These are phyloP conservation scores for Xanthia icteritia DNA, from an alignment of 2,888 invertebrate species.

Conservation along the genomic window DNA sequence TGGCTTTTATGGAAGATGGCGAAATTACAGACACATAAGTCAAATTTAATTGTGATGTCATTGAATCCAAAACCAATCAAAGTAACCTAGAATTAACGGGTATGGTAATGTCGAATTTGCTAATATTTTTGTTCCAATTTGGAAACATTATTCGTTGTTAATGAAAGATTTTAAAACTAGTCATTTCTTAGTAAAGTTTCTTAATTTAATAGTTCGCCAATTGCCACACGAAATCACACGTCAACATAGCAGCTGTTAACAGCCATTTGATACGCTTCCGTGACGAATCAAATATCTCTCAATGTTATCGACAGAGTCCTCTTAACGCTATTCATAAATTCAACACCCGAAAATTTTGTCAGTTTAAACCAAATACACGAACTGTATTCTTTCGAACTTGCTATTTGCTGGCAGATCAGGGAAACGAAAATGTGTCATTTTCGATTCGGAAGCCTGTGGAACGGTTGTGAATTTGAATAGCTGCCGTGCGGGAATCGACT, in stretches of 20 bases:
- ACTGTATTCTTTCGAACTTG: neutral
- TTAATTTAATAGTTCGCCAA: neutral
- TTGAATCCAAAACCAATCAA: neutral
- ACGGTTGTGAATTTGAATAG: neutral
- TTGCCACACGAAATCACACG: neutral
- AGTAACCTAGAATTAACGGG: neutral
- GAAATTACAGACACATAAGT: constrained; percentile 1
- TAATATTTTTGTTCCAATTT: neutral
- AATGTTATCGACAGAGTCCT: neutral
- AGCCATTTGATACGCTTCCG: neutral
- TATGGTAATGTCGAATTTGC: neutral
- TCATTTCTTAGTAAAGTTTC: neutral
- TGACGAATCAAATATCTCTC: neutral
- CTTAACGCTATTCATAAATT: neutral
- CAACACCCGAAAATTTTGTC: neutral
- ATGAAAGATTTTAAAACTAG: neutral
- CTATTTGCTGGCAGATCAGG: neutral
- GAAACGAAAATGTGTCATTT: neutral
- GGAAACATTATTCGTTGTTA: neutral
- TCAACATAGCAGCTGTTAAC: neutral
- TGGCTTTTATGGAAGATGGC: neutral
- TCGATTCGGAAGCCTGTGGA: neutral
- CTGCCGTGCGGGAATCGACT: too few relatives aligned
- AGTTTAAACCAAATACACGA: too few relatives aligned
- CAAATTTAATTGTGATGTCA: neutral